Evolutionary conservation across 1,140 invertebrate species (phyloP).

Genomic region (Lucilia sericata): DNA sequence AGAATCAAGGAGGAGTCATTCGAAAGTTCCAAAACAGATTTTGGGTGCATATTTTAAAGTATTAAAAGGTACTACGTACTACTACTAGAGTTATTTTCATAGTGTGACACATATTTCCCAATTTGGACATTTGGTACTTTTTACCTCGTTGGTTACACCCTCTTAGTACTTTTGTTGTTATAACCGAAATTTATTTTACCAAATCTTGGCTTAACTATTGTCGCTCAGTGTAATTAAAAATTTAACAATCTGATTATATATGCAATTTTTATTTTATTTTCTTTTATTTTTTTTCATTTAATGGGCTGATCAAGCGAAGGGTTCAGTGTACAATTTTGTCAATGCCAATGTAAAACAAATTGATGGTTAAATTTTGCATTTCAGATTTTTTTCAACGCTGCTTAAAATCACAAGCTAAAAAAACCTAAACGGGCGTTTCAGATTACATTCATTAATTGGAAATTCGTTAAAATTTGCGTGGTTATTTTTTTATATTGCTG

Average conservation of each 20-base stretch:
- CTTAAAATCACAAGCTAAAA: background rate
- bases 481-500: background rate
- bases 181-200: background rate
- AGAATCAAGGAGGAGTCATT: too few species aligned
- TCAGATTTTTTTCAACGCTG: slow-evolving; percentile 10
- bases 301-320: background rate
- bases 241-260: background rate
- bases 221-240: background rate
- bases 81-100: too few species aligned
- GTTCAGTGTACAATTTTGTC: background rate
- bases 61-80: background rate
- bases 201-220: background rate
- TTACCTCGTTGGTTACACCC: too few species aligned
- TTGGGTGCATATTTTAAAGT: too few species aligned
- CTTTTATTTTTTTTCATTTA: background rate
- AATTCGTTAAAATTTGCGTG: background rate
- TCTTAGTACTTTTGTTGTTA: too few species aligned
- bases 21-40: too few species aligned
- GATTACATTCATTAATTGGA: background rate
- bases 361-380: background rate
- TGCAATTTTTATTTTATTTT: background rate
- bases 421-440: background rate
- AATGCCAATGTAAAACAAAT: background rate
- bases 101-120: too few species aligned
- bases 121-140: too few species aligned